Base-by-base conservation (phyloP, 2,888 invertebrate species). In the Meteorus colon region DNA sequence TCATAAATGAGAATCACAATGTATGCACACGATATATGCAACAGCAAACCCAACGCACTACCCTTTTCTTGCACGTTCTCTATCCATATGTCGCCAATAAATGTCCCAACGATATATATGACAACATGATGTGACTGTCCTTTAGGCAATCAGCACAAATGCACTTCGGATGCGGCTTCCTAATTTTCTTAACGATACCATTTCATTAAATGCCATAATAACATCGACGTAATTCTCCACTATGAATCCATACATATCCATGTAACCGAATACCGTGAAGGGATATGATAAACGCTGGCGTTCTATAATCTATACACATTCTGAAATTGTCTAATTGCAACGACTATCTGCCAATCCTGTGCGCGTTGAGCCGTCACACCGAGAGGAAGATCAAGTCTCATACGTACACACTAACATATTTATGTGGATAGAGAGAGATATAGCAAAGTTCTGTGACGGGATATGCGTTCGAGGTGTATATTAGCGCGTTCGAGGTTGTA, bases 171-270 rank as follows among this genome's bases (percentile, higher is more conserved):
- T 82, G 81, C 71, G 78, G 80, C 81, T 83, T 82, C 79, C 86
- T 84, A 86, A 87, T 86, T 87, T 86, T 31, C 70, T 86, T 85
- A n/a, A 48, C 84, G 86, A 83, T 84, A 84, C 85, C 85, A 85
- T 85, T 84, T 84, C 84, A 85, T 85, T 85, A 86, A 86, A 86
- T 86, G 86, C 87, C 86, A 87, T 88, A 87, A 87, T 88, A 24
- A 60, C 87, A 41, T 41, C 41, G 41, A 41, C 12, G 41, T 12
- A 41, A 41, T 41, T 41, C 41, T 41, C 12, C 41, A 12, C 12
- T 8, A 12, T 41, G 41, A 5, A 41, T 2, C 41, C 41, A 2
- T 41, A 12, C 8, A 41, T 41, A 12, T 41, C 12, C 41, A 12
- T 41, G 41, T 6, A 12, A 41, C 41, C 0, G 85, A 84, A 82